Evolutionary conservation across 2,797 vertebrate species (phyloP), one percentile per base, ranked within the genome.

Genomic region (Galaxias olidus): DNA sequence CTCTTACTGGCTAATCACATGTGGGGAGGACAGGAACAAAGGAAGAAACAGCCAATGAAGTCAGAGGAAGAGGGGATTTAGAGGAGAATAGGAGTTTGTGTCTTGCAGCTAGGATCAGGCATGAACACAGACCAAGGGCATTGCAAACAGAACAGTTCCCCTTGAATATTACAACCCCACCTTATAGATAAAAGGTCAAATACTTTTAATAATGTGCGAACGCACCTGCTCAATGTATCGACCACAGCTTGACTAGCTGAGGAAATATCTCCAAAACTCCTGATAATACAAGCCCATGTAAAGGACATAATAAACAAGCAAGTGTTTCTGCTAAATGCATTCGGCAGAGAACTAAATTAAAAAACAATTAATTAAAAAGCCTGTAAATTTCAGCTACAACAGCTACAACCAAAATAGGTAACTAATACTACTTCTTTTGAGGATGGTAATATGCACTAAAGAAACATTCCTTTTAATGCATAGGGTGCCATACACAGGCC

Each of bases 71-170:
- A 63, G 41, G 18, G 43, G n/a, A 46, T 42, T 20, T 41, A 4
- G 18, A 51, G 46, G 20, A 13, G 59, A 20, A 59, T 53, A 55
- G 72, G 72, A 44, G 74, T 62, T 72, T 59, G 63, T 43, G 62
- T 66, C 72, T 66, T 19, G 59, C 66, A 77, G 76, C n/a, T 18
- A 18, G 73, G 68, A 80, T 72, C 60, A 81, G 83, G 73, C 76
- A 74, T 77, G 79, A 76, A 72, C 76, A 69, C 46, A 40, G 66
- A 90, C 83, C 84, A 92, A 92, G 88, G 90, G 79, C 90, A 89
- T 84, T 84, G 65, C 15, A 61, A 71, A 51, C 60, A 65, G 58
- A 58, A 74, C 66, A 77, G 54, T 64, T 43, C 47, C 53, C 41
- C 57, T 45, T 56, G 60, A 63, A 43, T 47, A 15, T 63, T 45